Evolutionary conservation across 1,140 invertebrate genomes (phyloP).

Genomic region (Chironomus striatipennis): DNA sequence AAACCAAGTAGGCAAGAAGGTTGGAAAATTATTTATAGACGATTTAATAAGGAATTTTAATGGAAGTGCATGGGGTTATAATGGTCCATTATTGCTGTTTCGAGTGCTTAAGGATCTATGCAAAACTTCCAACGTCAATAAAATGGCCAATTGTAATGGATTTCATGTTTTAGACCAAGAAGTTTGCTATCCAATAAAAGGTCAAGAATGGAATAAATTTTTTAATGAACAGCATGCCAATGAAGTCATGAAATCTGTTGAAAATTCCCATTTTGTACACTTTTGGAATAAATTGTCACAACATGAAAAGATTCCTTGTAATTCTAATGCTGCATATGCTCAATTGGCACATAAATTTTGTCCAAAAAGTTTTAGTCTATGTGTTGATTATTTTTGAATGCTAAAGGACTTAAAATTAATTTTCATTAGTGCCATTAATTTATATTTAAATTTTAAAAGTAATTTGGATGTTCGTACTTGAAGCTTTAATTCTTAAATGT

Average conservation of each 20-base stretch:
- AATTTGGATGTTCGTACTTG: too few species aligned
- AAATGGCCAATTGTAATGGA: background rate
- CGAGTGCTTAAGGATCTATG: background rate
- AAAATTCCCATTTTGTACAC: background rate
- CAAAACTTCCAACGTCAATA: background rate
- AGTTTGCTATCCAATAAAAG: background rate
- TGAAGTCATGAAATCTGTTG: background rate
- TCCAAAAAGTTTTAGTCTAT: background rate
- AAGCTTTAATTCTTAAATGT: too few species aligned
- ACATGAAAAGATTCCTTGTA: background rate
- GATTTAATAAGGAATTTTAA: background rate
- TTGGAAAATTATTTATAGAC: background rate
- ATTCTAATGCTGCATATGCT: background rate
- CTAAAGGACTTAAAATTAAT: background rate
- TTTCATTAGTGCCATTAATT: too few species aligned
- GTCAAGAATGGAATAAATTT: background rate
- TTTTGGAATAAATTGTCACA: conserved; percentile 20
- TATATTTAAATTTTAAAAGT: too few species aligned
- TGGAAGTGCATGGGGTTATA: background rate
- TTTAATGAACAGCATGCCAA: background rate
- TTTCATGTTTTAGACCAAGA: background rate
- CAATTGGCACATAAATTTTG: background rate
- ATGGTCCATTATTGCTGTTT: background rate
- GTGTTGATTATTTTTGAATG: background rate
- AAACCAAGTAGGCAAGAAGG: background rate